Evolutionary conservation across 2,888 invertebrate species (phyloP).

Genomic region (Pristionchus japonicus): DNA sequence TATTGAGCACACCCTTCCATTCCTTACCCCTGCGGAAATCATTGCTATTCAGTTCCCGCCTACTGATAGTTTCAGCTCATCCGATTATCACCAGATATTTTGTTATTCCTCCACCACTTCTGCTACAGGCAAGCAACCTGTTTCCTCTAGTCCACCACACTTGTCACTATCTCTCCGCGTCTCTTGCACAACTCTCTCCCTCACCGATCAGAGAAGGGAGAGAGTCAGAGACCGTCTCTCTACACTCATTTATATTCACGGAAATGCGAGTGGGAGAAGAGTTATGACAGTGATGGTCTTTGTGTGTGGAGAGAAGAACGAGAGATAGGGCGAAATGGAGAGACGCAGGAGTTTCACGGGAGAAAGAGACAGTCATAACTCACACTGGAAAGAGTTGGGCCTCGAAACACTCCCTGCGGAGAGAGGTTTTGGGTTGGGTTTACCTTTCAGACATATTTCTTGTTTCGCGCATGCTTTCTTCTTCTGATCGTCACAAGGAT

Average conservation of each 20-base stretch:
- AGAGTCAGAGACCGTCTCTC: no score
- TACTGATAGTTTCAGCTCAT: no score
- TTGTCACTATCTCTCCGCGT: not conserved
- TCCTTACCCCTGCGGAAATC: no score
- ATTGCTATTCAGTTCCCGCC: no score
- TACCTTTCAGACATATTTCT: not conserved
- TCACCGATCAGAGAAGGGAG: not conserved
- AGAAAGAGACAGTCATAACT: conserved; percentile 33
- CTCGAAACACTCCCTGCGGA: not conserved
- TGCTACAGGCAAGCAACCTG: not conserved
- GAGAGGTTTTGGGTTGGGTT: not conserved
- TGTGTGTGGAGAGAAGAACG: not conserved
- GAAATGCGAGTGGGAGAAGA: not conserved
- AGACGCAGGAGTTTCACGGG: not conserved
- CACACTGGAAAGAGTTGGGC: not conserved
- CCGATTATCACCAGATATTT: no score
- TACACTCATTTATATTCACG: conserved; percentile 35
- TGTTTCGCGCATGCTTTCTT: not conserved
- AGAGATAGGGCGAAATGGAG: no score
- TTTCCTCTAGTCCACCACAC: not conserved
- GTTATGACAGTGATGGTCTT: conserved; percentile 30
- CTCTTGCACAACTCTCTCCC: not conserved
- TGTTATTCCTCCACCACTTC: not conserved
- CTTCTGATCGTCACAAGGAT: no score
- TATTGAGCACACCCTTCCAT: no score